These are phyloP conservation scores for Theodoxus fluviatilis DNA, from an alignment of 2,888 invertebrate species.

Conservation along the genomic window DNA sequence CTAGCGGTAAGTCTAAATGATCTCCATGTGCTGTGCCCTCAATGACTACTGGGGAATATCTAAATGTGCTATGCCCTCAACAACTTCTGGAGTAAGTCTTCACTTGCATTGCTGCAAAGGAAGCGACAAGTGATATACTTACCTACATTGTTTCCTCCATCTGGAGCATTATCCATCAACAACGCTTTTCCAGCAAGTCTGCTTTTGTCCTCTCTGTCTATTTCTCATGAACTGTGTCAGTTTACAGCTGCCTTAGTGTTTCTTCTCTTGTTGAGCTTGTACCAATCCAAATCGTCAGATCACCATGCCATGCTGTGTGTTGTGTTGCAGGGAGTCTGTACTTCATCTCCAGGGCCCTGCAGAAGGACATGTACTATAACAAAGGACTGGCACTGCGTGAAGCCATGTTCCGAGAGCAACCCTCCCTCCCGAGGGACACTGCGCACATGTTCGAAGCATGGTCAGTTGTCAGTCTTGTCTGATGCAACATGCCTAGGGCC, in stretches of 20 bases:
- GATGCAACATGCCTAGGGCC: not conserved
- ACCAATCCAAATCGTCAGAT: too few species aligned
- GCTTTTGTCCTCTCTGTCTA: too few species aligned
- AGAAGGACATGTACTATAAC: conserved; percentile 76
- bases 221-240: too few species aligned
- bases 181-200: too few species aligned
- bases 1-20: conserved; percentile 85
- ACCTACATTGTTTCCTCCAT: too few species aligned
- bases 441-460: conserved; percentile 55
- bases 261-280: too few species aligned
- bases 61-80: too few species aligned
- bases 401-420: conserved; percentile 76
- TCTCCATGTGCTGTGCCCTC: conserved; percentile 77
- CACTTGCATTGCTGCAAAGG: too few species aligned
- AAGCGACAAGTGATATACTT: too few species aligned
- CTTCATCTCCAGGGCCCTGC: conserved; percentile 77
- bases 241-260: too few species aligned
- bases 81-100: too few species aligned
- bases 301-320: not conserved
- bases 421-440: conserved; percentile 71
- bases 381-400: conserved; percentile 79
- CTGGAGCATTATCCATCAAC: too few species aligned
- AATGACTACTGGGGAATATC: conserved; percentile 73
- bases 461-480: conserved; percentile 36
- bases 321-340: conserved; percentile 75